Evolutionary conservation across 2,888 invertebrate genomes (phyloP).

Genomic region (Pediacus dermestoides): DNA sequence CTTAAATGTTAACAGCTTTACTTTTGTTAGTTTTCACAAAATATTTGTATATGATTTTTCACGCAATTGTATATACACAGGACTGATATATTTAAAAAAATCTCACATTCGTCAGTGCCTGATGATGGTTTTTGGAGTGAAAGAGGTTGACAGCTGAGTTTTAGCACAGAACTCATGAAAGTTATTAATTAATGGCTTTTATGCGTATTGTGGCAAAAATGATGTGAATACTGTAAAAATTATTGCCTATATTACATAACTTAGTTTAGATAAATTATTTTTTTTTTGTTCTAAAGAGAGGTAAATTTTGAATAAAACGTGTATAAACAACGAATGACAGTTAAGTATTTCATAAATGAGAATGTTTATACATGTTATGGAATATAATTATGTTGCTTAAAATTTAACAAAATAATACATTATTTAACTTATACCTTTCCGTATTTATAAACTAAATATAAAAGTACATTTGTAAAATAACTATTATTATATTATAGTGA

Average conservation of each 20-base stretch:
- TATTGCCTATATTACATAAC: slow-evolving; percentile 5
- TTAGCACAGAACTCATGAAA: neutral
- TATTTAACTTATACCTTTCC: too few relatives aligned
- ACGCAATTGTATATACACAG: slow-evolving; percentile 43
- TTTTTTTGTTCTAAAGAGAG: slow-evolving; percentile 9
- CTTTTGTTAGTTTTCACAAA: too few relatives aligned
- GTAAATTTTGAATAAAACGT: slow-evolving; percentile 17
- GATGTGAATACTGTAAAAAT: too few relatives aligned
- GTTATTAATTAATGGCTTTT: too few relatives aligned
- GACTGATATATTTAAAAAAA: slow-evolving; percentile 33
- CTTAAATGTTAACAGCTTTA: slow-evolving; percentile 18
- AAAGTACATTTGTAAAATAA: slow-evolving; percentile 18
- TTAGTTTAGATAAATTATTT: slow-evolving; percentile 4
- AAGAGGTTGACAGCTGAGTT: slow-evolving; percentile 1
- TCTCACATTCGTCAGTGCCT: slow-evolving; percentile 45
- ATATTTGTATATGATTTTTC: slow-evolving; percentile 17
- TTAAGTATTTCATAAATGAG: slow-evolving; percentile 14
- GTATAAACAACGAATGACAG: slow-evolving; percentile 22
- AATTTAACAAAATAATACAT: too few relatives aligned
- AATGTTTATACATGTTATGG: slow-evolving; percentile 27
- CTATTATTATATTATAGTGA: slow-evolving; percentile 38
- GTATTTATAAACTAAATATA: too few relatives aligned
- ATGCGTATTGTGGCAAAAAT: too few relatives aligned
- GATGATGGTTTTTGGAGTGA: slow-evolving; percentile 22
- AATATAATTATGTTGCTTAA: slow-evolving; percentile 11